These are phyloP conservation scores for Echeneis naucrates DNA, from an alignment of 2,797 vertebrate genomes.

Conservation along the genomic window DNA sequence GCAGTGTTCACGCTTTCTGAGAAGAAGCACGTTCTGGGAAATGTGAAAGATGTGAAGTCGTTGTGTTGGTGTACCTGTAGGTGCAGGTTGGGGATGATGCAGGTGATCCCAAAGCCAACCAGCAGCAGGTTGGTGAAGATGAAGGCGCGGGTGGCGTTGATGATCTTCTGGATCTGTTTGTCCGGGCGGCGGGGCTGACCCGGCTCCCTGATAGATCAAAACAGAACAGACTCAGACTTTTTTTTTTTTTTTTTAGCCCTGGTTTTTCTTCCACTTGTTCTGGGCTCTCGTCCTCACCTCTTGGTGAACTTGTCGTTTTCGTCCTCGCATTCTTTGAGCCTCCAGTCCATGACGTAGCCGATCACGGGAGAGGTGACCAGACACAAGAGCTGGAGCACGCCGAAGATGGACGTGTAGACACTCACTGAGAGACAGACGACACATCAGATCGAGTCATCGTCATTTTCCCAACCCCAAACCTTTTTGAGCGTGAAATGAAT, in stretches of 20 bases:
- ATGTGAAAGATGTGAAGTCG: constrained; percentile 7
- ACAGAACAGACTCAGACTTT: neutral
- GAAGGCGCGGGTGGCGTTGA: constrained; percentile 94
- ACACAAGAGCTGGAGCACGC: constrained; percentile 95
- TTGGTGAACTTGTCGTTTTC: constrained; percentile 85
- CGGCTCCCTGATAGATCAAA: constrained; percentile 81
- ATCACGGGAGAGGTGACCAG: constrained; percentile 96
- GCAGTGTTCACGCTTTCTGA: constrained; percentile 48
- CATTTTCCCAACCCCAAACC: neutral
- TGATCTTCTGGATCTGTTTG: constrained; percentile 94
- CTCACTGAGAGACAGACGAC: constrained; percentile 85
- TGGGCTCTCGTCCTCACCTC: constrained; percentile 69
- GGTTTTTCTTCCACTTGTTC: neutral
- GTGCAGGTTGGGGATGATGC: constrained; percentile 89
- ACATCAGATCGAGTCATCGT: neutral
- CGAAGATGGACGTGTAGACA: constrained; percentile 97
- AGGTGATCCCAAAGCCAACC: constrained; percentile 93
- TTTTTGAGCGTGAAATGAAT: neutral
- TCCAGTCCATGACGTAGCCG: constrained; percentile 98
- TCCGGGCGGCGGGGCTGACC: constrained; percentile 88
- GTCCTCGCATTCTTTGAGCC: constrained; percentile 92
- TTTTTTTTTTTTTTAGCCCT: neutral
- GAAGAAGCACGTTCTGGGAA: constrained; percentile 76
- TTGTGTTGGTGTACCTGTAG: constrained; percentile 88
- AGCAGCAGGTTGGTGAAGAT: constrained; percentile 95